Conservation (phyloP, 2,113 vertebrate genomes). For the Grus americana region DNA sequence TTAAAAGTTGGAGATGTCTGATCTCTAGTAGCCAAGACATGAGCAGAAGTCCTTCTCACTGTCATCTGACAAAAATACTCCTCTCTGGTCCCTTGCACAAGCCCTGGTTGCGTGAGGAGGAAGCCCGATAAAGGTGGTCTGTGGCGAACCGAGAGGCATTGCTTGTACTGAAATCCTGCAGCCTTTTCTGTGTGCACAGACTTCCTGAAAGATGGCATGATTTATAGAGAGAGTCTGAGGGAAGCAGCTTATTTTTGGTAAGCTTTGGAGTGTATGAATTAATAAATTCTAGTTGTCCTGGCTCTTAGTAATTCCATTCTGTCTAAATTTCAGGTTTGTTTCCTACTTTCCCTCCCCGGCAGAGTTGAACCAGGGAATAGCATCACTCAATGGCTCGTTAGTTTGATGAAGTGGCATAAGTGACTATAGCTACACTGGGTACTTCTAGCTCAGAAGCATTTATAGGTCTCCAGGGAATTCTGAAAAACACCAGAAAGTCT, state of each 20-base stretch:
- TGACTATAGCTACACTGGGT: slow-evolving; percentile 55
- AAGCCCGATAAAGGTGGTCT: neutral
- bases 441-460: slow-evolving; percentile 69
- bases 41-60: neutral
- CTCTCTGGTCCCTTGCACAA: neutral
- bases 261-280: slow-evolving; percentile 51
- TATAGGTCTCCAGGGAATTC: slow-evolving; percentile 70
- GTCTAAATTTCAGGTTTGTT: slow-evolving; percentile 75
- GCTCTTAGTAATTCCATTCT: slow-evolving; percentile 68
- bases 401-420: slow-evolving; percentile 81
- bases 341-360: slow-evolving; percentile 55
- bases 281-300: slow-evolving; percentile 71
- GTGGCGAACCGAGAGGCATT: neutral
- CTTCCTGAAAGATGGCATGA: neutral
- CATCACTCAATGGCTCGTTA: slow-evolving; percentile 79
- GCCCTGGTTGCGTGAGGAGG: neutral
- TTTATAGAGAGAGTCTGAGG: slow-evolving; percentile 53
- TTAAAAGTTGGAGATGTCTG: neutral
- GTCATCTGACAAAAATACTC: neutral
- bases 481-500: slow-evolving; percentile 75
- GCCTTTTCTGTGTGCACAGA: neutral
- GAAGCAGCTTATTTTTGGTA: slow-evolving; percentile 56
- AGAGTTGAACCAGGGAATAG: slow-evolving; percentile 69
- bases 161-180: neutral
- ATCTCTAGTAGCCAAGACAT: neutral